Conservation (phyloP, 2,888 invertebrate genomes). For the Tipula vernalis region DNA sequence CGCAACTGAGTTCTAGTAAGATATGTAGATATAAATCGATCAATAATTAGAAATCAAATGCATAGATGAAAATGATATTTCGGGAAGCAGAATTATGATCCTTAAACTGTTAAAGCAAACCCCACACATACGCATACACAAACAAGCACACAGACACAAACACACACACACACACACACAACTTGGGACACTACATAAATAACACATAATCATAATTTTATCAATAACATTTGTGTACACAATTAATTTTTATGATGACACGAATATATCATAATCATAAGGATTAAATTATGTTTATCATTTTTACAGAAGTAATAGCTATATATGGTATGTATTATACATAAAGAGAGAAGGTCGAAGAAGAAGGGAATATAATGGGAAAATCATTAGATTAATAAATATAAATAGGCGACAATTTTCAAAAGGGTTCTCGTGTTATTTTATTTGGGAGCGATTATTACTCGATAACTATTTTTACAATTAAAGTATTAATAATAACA, state of each 20-base stretch:
- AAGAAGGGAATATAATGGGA: background rate
- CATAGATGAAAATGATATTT: no score
- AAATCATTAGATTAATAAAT: background rate
- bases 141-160: no score
- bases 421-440: background rate
- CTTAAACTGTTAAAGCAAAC: no score
- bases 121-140: no score
- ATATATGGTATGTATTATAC: no score
- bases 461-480: background rate
- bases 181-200: no score
- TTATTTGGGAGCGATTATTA: background rate
- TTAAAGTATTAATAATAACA: background rate
- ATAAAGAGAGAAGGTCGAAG: background rate
- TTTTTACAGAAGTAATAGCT: background rate
- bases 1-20: no score
- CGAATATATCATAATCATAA: background rate
- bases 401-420: background rate
- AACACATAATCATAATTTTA: no score
- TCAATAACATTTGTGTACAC: background rate
- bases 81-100: no score
- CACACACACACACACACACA: no score
- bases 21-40: no score
- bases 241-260: background rate
- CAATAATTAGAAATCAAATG: no score
- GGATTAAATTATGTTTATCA: background rate